Percentiles rank a stretch among this genome's conserved stretches.
phyloP scores from a whole-genome alignment of 2,113 vertebrate species.

The Quiscalus mexicanus region DNA sequence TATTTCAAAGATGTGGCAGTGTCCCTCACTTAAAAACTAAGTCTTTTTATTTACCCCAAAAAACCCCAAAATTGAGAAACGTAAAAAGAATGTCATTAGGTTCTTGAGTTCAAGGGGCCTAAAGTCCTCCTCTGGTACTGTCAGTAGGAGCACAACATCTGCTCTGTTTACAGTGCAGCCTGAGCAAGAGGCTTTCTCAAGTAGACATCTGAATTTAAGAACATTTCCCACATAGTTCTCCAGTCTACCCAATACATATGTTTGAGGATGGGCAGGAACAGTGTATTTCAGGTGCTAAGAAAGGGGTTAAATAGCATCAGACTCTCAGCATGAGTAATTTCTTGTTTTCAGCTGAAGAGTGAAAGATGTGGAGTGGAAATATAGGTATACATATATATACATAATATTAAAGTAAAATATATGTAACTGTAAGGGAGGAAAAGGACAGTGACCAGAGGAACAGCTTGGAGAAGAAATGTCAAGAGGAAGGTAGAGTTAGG shows the following conservation, averaged over 20 bases:
- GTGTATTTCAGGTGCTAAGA: background rate
- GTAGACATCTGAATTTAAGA: background rate
- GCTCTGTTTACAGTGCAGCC: background rate
- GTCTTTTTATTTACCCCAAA: background rate
- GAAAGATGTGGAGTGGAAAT: background rate
- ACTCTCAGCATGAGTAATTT: background rate
- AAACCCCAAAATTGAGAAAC: background rate
- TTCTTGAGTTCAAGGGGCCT: background rate
- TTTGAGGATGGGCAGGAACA: background rate
- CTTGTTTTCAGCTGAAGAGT: background rate
- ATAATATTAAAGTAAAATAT: background rate
- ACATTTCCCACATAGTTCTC: background rate
- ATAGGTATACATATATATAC: fast-evolving
- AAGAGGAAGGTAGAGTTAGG: background rate
- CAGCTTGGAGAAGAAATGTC: background rate
- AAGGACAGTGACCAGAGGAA: background rate
- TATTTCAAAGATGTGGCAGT: background rate
- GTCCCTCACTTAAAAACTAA: background rate
- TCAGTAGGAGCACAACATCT: background rate
- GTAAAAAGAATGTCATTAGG: background rate
- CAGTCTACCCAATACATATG: background rate
- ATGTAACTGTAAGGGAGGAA: background rate
- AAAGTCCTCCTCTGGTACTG: background rate
- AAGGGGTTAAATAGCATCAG: background rate
- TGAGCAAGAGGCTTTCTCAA: background rate